A percentile compares a stretch with the other conserved stretches of the same genome.
These are phyloP conservation scores for Eumacrocentrus americanus DNA, from an alignment of 2,888 invertebrate species.

Conservation along the genomic window DNA sequence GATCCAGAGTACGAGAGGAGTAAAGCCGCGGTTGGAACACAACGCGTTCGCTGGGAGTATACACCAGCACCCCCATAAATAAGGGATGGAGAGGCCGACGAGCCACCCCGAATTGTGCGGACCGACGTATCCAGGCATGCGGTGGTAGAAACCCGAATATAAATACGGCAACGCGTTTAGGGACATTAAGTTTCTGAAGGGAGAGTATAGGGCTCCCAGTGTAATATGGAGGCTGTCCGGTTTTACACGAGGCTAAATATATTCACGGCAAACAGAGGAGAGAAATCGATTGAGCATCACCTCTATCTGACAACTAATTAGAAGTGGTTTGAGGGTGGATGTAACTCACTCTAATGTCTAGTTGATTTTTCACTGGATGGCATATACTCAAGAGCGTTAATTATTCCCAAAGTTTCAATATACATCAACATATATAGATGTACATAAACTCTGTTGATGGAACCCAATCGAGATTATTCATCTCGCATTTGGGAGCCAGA, in stretches of 20 bases:
- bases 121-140: slow-evolving; percentile 39
- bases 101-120: slow-evolving; percentile 41
- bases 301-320: slow-evolving; percentile 29
- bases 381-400: neutral
- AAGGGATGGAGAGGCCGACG: slow-evolving; percentile 43
- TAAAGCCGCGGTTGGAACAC: slow-evolving; percentile 28
- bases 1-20: slow-evolving; percentile 8
- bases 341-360: slow-evolving; percentile 9
- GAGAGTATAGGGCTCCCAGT: slow-evolving; percentile 34
- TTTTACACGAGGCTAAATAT: slow-evolving; percentile 37
- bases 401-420: no score
- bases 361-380: neutral
- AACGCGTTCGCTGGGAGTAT: slow-evolving; percentile 40
- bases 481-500: neutral
- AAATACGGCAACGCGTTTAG: slow-evolving; percentile 46
- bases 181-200: slow-evolving; percentile 46
- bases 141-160: slow-evolving; percentile 44
- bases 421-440: neutral
- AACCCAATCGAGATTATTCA: slow-evolving; percentile 6
- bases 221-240: slow-evolving; percentile 40
- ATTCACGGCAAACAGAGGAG: slow-evolving; percentile 30
- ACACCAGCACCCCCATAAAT: slow-evolving; percentile 46
- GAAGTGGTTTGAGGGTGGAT: slow-evolving; percentile 13
- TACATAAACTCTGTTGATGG: neutral
- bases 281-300: slow-evolving; percentile 34